A percentile compares a stretch with the other conserved stretches of the same genome.
These are phyloP conservation scores for Chaunax sp. DNA, from an alignment of 2,797 vertebrate genomes.

Conservation along the genomic window DNA sequence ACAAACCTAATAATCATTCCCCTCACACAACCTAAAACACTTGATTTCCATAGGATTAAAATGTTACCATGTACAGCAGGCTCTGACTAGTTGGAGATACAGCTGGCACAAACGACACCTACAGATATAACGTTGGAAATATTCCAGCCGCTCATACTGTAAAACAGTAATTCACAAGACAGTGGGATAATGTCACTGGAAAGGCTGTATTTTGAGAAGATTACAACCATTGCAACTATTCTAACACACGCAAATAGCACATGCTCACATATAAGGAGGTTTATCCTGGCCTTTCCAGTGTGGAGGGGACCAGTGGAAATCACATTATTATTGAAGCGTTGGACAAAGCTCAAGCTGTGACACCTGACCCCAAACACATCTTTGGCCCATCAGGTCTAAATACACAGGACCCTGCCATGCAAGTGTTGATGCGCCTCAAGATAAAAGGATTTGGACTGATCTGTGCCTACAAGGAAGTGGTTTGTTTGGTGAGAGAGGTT, in stretches of 20 bases:
- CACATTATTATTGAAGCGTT: slow-evolving; percentile 38
- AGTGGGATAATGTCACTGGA: slow-evolving; percentile 7
- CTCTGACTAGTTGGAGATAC: slow-evolving; percentile 23
- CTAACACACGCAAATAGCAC: slow-evolving; percentile 13
- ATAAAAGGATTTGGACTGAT: slow-evolving; percentile 38
- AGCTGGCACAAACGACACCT: background rate
- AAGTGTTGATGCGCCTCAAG: slow-evolving; percentile 21
- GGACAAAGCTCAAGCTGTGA: slow-evolving; percentile 57
- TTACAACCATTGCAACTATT: slow-evolving; percentile 34
- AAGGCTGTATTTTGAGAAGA: slow-evolving; percentile 40
- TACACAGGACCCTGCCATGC: slow-evolving; percentile 50
- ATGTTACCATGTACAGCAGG: background rate
- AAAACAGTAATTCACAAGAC: slow-evolving; percentile 28
- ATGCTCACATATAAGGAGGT: background rate
- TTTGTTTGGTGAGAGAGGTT: slow-evolving; percentile 23
- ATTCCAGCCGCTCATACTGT: slow-evolving; percentile 35
- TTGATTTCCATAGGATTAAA: slow-evolving; percentile 1
- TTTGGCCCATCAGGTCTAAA: slow-evolving; percentile 55
- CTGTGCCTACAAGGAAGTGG: slow-evolving; percentile 19
- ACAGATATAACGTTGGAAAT: slow-evolving; percentile 10
- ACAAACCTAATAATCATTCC: background rate
- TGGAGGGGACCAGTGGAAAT: slow-evolving; percentile 39
- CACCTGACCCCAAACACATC: slow-evolving; percentile 61
- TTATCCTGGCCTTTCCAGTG: slow-evolving; percentile 16
- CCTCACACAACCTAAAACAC: background rate